Conservation (phyloP, 2,113 vertebrate species). For the Columbina picui region DNA sequence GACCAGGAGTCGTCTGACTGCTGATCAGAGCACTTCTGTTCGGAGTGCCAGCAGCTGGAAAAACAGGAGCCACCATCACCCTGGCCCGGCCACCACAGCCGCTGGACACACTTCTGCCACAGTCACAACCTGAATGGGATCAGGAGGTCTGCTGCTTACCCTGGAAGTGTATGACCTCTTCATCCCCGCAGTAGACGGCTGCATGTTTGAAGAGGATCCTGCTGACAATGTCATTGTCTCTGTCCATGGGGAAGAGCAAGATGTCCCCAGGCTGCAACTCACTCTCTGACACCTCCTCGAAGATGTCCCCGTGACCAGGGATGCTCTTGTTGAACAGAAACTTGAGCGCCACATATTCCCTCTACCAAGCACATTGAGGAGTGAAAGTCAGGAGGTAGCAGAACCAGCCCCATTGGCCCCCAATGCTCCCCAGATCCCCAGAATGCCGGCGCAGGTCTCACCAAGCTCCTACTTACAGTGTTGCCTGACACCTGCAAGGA, state of each 20-base stretch:
- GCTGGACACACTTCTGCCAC: background rate
- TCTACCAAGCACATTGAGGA: fast-evolving
- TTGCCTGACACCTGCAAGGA: background rate
- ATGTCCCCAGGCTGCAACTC: background rate
- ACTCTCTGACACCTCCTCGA: fast-evolving
- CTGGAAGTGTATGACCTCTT: background rate
- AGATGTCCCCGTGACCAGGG: fast-evolving
- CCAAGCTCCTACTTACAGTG: background rate
- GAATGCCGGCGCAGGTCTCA: background rate
- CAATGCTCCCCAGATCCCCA: fast-evolving
- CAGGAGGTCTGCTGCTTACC: background rate
- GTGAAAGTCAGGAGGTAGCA: background rate
- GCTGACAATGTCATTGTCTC: too few relatives aligned
- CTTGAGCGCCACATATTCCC: fast-evolving
- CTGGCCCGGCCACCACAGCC: fast-evolving
- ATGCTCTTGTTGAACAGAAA: fast-evolving
- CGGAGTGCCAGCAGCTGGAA: fast-evolving
- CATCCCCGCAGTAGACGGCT: too few relatives aligned
- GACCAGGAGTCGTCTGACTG: too few relatives aligned
- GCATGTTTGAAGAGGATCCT: background rate
- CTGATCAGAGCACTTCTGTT: fast-evolving
- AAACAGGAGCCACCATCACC: fast-evolving
- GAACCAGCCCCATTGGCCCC: fast-evolving
- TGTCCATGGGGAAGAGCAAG: background rate
- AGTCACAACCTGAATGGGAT: fast-evolving